These are phyloP conservation scores for Sebastes nivosus DNA, from an alignment of 2,797 vertebrate species.

Conservation along the genomic window DNA sequence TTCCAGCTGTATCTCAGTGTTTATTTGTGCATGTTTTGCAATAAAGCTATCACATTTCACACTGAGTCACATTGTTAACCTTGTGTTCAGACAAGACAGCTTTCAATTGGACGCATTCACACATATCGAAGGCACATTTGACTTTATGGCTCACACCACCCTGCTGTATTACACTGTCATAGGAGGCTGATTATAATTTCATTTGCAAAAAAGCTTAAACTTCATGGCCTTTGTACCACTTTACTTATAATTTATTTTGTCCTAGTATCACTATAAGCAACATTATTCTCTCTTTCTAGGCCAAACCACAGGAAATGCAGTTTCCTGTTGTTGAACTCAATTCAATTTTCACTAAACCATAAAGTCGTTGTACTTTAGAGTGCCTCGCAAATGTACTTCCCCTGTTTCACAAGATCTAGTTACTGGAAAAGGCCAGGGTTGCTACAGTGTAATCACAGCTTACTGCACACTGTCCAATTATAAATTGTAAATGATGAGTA, in stretches of 20 bases:
- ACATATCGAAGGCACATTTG: neutral
- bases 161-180: neutral
- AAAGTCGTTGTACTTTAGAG: neutral
- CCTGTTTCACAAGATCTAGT: neutral
- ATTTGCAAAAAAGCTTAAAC: neutral
- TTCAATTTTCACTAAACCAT: neutral
- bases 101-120: neutral
- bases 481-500: neutral
- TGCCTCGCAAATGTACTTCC: neutral
- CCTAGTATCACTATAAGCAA: fast-evolving
- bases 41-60: neutral
- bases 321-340: constrained; percentile 2
- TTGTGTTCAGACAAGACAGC: neutral
- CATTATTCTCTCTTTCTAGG: neutral
- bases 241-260: neutral
- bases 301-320: constrained; percentile 12
- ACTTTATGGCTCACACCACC: neutral
- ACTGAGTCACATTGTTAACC: neutral
- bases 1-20: neutral
- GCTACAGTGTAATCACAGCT: neutral
- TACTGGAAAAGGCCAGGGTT: neutral
- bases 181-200: neutral
- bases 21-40: neutral
- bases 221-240: neutral
- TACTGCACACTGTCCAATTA: no score